A percentile compares a stretch with the other conserved stretches of the same genome.
These are phyloP conservation scores for Melanostoma mellinum DNA, from an alignment of 2,888 invertebrate species.

Conservation along the genomic window DNA sequence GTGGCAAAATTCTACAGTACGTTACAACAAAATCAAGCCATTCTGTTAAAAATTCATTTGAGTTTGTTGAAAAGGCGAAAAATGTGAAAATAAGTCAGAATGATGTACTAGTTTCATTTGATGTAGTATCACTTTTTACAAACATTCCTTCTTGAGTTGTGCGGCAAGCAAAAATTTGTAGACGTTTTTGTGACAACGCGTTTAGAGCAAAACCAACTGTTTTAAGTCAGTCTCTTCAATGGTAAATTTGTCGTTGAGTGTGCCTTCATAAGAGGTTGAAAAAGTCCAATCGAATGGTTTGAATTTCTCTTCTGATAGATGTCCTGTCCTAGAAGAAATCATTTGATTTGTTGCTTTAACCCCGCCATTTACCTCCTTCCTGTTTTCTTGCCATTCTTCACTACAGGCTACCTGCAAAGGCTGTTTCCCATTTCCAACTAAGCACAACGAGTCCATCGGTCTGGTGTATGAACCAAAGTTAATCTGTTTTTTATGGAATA, in stretches of 20 bases:
- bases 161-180: no score
- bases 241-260: slow-evolving; percentile 85
- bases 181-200: no score
- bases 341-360: slow-evolving; percentile 10
- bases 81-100: no score
- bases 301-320: slow-evolving; percentile 87
- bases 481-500: slow-evolving; percentile 96
- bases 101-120: no score
- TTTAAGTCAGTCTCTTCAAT: slow-evolving; percentile 87
- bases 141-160: no score
- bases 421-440: slow-evolving; percentile 89
- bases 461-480: slow-evolving; percentile 86
- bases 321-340: slow-evolving; percentile 84
- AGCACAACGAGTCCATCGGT: slow-evolving; percentile 93
- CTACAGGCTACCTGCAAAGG: slow-evolving; percentile 94
- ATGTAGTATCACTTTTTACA: no score
- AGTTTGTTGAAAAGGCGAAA: no score
- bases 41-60: no score
- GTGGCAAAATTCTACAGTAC: no score
- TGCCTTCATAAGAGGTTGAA: slow-evolving; percentile 95
- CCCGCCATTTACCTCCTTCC: slow-evolving; percentile 83
- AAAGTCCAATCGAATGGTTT: slow-evolving; percentile 99
- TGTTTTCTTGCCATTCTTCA: slow-evolving; percentile 94
- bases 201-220: no score
- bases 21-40: no score